phyloP scores from a whole-genome alignment of 2,797 vertebrate genomes.

The Alca torda region DNA sequence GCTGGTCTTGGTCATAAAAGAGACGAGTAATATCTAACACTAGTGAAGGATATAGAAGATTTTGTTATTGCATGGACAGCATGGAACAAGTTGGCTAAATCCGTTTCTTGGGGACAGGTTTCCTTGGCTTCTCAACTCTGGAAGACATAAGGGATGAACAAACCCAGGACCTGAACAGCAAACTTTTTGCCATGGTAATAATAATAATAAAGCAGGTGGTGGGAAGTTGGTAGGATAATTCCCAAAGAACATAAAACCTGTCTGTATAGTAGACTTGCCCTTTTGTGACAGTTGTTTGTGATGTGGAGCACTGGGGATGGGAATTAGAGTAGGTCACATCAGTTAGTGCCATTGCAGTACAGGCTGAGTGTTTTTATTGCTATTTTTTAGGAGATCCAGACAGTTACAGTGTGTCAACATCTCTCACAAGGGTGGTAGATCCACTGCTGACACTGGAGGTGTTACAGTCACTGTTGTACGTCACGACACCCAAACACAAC shows the following conservation, averaged over 20 bases:
- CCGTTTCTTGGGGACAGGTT: not conserved
- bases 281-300: not conserved
- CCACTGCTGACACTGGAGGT: rapidly evolving
- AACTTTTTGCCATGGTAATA: not conserved
- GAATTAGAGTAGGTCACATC: not conserved
- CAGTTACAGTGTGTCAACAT: not conserved
- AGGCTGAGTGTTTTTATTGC: not conserved
- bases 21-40: not conserved
- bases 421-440: not conserved
- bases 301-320: not conserved
- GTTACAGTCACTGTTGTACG: rapidly evolving
- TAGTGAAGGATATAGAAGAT: not conserved
- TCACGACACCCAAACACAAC: rapidly evolving
- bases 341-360: not conserved
- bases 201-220: not conserved
- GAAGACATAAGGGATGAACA: not conserved
- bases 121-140: not conserved
- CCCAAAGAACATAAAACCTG: not conserved
- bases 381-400: not conserved
- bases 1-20: not conserved
- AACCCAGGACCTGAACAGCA: not conserved
- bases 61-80: not conserved
- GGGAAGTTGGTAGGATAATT: not conserved
- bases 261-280: not conserved
- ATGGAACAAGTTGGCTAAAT: not conserved